Percentiles rank a stretch among this genome's conserved stretches.
These are phyloP conservation scores for Brachionus manjavacas DNA, from an alignment of 1,140 invertebrate species.

Conservation along the genomic window DNA sequence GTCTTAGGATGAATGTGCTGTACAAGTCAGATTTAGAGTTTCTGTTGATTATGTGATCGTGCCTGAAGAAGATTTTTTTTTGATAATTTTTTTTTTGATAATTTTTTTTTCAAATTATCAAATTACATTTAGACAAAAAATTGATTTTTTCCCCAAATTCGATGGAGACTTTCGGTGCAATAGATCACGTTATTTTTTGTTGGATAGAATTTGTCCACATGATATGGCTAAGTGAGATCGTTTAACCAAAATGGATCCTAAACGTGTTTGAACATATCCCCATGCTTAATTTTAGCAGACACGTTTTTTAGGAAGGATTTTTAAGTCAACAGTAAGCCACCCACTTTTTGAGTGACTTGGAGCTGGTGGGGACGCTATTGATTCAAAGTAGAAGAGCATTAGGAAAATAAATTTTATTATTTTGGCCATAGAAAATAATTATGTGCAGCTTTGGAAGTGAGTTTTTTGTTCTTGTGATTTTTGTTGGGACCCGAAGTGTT, in stretches of 20 bases:
- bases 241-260: neutral
- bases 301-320: neutral
- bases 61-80: no score
- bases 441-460: no score
- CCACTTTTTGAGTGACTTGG: no score
- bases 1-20: neutral
- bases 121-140: neutral
- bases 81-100: no score
- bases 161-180: neutral
- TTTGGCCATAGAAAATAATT: no score
- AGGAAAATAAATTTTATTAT: no score
- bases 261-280: neutral
- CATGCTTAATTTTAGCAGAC: neutral
- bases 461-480: no score
- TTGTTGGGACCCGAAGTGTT: no score
- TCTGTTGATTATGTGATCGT: neutral
- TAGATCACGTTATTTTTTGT: neutral
- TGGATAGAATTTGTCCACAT: neutral
- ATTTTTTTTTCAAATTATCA: no score
- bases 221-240: neutral
- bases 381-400: no score
- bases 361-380: no score
- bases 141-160: neutral
- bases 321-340: no score
- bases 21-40: neutral